These are phyloP conservation scores for Luperina nickerlii DNA, from an alignment of 2,888 invertebrate genomes.

Conservation along the genomic window DNA sequence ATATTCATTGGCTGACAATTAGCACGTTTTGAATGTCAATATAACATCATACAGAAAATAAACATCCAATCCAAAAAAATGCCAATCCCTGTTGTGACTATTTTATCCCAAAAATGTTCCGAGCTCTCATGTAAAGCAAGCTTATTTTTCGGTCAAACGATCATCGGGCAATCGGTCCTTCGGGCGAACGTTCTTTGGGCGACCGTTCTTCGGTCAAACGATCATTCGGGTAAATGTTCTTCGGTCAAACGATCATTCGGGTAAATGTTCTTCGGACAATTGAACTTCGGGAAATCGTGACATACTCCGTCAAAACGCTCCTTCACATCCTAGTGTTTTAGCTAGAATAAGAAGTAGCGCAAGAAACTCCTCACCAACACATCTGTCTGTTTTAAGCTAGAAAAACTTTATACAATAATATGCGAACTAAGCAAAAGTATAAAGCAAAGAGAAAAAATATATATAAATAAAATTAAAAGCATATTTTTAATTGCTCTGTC, in stretches of 20 bases:
- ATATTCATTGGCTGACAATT: conserved; percentile 1
- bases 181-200: neutral
- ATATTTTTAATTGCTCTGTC: conserved; percentile 16
- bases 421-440: neutral
- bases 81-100: neutral
- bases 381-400: neutral
- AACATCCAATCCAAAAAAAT: neutral
- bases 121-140: neutral
- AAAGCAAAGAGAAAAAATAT: neutral
- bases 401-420: neutral
- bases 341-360: neutral
- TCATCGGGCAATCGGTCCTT: neutral
- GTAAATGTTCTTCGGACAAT: neutral
- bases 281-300: neutral
- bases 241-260: too few species aligned
- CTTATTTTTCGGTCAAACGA: neutral
- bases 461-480: neutral
- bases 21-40: neutral
- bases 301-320: neutral
- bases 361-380: neutral
- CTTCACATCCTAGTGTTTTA: neutral
- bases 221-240: neutral
- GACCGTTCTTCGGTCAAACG: neutral
- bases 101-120: neutral
- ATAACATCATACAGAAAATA: neutral